Conservation (phyloP, 2,888 invertebrate species). For the Mayetiola destructor region DNA sequence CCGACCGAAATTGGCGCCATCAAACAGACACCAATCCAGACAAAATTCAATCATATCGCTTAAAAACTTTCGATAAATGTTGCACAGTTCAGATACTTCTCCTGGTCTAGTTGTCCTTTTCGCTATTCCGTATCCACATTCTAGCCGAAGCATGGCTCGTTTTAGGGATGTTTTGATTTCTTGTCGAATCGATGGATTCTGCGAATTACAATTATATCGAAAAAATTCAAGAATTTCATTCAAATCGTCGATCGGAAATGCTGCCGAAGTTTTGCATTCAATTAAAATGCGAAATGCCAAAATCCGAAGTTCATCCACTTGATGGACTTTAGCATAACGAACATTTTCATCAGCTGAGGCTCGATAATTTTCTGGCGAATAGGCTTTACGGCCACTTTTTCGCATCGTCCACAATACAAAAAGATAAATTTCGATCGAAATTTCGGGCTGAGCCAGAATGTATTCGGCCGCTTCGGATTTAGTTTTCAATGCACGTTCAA, state of each 20-base stretch:
- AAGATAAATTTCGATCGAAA: conserved; percentile 29
- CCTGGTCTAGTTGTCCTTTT: conserved; percentile 21
- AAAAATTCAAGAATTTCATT: conserved; percentile 47
- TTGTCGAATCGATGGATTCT: conserved; percentile 52
- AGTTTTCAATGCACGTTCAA: conserved; percentile 28
- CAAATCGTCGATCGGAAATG: conserved; percentile 46
- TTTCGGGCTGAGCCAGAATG: conserved; percentile 22
- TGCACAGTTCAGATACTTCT: conserved; percentile 18
- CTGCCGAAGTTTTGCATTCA: conserved; percentile 59
- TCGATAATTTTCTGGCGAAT: neutral
- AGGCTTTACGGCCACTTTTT: neutral
- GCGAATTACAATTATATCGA: conserved; percentile 51
- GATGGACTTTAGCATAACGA: conserved; percentile 3
- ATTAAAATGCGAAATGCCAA: conserved; percentile 53
- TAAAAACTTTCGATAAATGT: conserved; percentile 37
- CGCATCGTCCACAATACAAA: conserved; percentile 26
- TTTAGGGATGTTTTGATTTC: conserved; percentile 51
- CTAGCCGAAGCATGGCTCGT: conserved; percentile 43
- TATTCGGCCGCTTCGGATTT: conserved; percentile 24
- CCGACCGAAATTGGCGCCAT: conserved; percentile 48
- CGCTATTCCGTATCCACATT: conserved; percentile 25
- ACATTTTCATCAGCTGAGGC: neutral
- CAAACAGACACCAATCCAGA: conserved; percentile 39
- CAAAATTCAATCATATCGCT: conserved; percentile 38
- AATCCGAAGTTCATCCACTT: conserved; percentile 45